phyloP scores from a whole-genome alignment of 2,888 invertebrate genomes.

The Drosophila nigricruria region DNA sequence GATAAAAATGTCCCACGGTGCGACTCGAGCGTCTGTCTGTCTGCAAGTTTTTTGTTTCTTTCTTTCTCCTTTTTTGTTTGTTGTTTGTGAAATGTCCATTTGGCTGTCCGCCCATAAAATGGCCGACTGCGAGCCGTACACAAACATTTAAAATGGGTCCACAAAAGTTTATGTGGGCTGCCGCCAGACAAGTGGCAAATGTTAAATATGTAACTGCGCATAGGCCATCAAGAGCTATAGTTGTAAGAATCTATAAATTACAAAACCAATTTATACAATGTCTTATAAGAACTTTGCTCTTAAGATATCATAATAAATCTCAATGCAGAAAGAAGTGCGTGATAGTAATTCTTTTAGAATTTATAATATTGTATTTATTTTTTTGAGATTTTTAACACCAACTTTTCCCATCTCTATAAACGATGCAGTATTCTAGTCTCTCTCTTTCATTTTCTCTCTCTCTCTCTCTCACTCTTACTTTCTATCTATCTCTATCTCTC shows the following conservation, averaged over 20 bases:
- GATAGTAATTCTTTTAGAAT: not conserved
- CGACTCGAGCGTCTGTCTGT: conserved; percentile 36
- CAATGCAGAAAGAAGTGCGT: too few relatives aligned
- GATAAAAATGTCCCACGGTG: conserved; percentile 51
- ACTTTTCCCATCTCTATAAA: too few relatives aligned
- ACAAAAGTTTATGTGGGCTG: conserved; percentile 27
- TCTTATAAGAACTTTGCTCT: not conserved
- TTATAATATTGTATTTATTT: not conserved
- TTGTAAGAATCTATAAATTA: conserved; percentile 4
- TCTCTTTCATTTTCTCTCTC: too few relatives aligned
- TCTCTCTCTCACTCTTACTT: not conserved
- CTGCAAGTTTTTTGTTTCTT: conserved; percentile 22
- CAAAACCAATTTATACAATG: not conserved
- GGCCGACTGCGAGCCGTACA: conserved; percentile 31
- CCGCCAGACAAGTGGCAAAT: conserved; percentile 16
- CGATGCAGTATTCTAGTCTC: too few relatives aligned
- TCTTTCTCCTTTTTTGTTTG: not conserved
- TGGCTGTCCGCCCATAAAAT: conserved; percentile 50
- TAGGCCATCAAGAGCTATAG: conserved; percentile 3
- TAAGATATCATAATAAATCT: not conserved
- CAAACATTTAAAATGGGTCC: conserved; percentile 43
- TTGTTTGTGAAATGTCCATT: conserved; percentile 39
- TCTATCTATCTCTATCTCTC: not conserved
- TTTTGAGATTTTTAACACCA: not conserved
- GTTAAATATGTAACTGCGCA: conserved; percentile 7